A percentile compares a stretch with the other conserved stretches of the same genome.
Evolutionary conservation across 2,797 vertebrate species (phyloP).

Genomic region (Hapalemur alaotrensis): DNA sequence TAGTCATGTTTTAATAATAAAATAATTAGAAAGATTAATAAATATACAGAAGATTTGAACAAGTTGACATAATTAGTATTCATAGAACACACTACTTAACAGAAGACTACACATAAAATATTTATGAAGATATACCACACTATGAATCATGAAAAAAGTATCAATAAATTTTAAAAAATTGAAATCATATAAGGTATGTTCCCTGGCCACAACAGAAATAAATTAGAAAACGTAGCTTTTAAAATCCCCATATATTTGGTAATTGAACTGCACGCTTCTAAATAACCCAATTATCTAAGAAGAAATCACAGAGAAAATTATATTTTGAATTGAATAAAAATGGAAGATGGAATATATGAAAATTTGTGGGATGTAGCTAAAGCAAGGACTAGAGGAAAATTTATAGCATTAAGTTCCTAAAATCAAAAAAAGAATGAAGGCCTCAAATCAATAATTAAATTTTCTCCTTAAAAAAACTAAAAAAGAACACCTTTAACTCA

Average conservation of each 20-base stretch:
- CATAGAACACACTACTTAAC: background rate
- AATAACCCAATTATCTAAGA: background rate
- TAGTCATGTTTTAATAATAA: background rate
- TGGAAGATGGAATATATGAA: background rate
- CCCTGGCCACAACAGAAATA: background rate
- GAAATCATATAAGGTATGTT: background rate
- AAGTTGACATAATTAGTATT: background rate
- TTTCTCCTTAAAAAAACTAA: background rate
- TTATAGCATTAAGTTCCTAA: background rate
- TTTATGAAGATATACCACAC: background rate
- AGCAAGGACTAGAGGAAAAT: background rate
- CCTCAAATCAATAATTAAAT: background rate
- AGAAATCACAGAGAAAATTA: background rate
- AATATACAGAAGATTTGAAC: background rate
- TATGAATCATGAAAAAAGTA: background rate
- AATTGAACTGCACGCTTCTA: background rate
- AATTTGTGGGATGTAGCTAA: background rate
- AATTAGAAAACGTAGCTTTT: background rate
- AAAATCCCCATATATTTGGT: background rate
- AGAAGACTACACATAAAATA: background rate
- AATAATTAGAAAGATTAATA: background rate
- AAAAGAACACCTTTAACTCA: background rate
- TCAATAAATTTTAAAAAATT: background rate
- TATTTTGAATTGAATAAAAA: background rate
- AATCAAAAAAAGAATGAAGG: background rate